Evolutionary conservation across 1,140 invertebrate genomes (phyloP).

Genomic region (Maniola jurtina): DNA sequence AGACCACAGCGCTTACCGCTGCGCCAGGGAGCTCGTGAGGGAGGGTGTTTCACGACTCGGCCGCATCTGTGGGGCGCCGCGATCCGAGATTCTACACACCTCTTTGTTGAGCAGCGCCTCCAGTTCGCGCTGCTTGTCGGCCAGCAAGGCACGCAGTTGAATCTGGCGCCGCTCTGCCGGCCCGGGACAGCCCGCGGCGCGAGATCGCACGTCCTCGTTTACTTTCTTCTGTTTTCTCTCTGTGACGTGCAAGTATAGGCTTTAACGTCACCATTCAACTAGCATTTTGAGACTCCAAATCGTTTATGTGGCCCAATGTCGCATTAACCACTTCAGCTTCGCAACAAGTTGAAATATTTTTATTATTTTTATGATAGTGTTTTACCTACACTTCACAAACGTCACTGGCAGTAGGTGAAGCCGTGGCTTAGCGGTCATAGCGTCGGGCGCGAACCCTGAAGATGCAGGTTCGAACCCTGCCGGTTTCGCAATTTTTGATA

Average conservation of each 20-base stretch:
- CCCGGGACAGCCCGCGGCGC: constrained; percentile 35
- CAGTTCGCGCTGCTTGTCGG: constrained; percentile 70
- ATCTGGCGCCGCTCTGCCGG: constrained; percentile 65
- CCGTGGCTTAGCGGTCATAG: too few relatives aligned
- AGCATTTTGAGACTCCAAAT: neutral
- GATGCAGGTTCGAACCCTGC: too few relatives aligned
- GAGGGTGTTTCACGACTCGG: constrained; percentile 51
- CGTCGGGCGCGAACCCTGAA: too few relatives aligned
- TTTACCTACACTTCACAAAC: too few relatives aligned
- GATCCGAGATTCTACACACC: constrained; percentile 33
- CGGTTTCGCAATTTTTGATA: too few relatives aligned
- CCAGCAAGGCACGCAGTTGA: constrained; percentile 66
- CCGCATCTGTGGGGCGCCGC: too few relatives aligned
- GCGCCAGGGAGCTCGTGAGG: constrained; percentile 69
- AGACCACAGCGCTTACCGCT: too few relatives aligned
- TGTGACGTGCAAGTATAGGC: neutral
- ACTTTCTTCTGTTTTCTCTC: constrained; percentile 67
- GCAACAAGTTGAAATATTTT: too few relatives aligned
- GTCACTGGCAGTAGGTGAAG: too few relatives aligned
- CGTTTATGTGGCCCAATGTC: too few relatives aligned
- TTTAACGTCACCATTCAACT: neutral
- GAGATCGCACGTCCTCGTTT: constrained; percentile 53
- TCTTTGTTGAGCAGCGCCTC: constrained; percentile 69
- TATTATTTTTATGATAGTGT: too few relatives aligned
- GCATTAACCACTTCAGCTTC: too few relatives aligned